A percentile compares a stretch with the other conserved stretches of the same genome.
These are phyloP conservation scores for Alosa sapidissima DNA, from an alignment of 2,797 vertebrate species.

Conservation along the genomic window DNA sequence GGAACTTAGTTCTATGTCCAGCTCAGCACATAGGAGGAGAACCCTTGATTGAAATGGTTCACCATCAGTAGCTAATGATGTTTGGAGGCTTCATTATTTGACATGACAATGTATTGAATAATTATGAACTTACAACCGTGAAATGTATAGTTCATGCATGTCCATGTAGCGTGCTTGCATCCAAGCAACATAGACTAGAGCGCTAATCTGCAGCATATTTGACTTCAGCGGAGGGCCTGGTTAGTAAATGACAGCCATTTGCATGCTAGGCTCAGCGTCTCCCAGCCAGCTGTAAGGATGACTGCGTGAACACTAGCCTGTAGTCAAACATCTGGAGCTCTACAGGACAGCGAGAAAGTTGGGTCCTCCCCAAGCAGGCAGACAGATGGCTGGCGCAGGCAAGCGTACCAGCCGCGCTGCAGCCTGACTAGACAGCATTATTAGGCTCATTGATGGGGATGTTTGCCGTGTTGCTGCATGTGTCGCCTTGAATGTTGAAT, in stretches of 20 bases:
- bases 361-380: conserved; percentile 56
- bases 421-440: conserved; percentile 16
- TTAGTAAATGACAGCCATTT: conserved; percentile 70
- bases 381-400: conserved; percentile 56
- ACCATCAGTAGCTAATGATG: neutral
- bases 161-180: neutral
- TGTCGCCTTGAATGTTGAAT: conserved; percentile 35
- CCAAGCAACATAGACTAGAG: neutral
- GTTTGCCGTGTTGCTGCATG: conserved; percentile 14
- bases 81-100: neutral
- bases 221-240: conserved; percentile 59
- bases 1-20: neutral
- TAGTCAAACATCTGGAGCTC: conserved; percentile 80
- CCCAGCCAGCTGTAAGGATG: conserved; percentile 73
- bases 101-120: neutral
- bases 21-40: neutral
- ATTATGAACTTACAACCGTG: neutral
- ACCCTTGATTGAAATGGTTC: neutral
- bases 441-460: conserved; percentile 10
- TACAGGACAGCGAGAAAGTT: conserved; percentile 53
- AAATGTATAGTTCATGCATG: neutral
- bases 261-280: conserved; percentile 62
- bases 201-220: conserved; percentile 29
- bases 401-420: neutral
- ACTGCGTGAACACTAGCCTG: conserved; percentile 66